phyloP scores from a whole-genome alignment of 2,888 invertebrate species.

The Orchesellides sinensis region DNA sequence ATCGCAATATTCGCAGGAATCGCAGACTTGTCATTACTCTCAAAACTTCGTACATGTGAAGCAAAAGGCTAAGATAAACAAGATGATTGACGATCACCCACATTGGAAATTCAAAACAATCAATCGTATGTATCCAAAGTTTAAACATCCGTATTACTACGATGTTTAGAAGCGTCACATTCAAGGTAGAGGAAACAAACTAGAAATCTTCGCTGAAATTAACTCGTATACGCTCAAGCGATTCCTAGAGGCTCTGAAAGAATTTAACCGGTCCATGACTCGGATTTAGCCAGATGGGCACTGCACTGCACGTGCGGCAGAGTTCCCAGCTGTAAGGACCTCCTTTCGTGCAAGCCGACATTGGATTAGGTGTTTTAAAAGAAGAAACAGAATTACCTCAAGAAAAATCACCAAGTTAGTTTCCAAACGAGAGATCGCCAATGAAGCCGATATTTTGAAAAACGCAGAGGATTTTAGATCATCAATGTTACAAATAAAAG shows the following conservation, averaged over 20 bases:
- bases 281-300: slow-evolving; percentile 3
- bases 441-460: background rate
- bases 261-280: background rate
- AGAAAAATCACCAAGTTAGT: slow-evolving; percentile 23
- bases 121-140: background rate
- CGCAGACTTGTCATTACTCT: too few relatives aligned
- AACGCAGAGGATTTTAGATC: background rate
- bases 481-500: background rate
- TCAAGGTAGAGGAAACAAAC: background rate
- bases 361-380: slow-evolving; percentile 26
- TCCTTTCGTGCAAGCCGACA: background rate
- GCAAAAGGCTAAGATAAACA: too few relatives aligned
- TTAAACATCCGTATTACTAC: background rate
- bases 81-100: too few relatives aligned
- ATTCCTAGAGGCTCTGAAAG: slow-evolving; percentile 1
- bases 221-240: background rate
- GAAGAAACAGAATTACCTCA: background rate
- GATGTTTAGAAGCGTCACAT: background rate
- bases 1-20: too few relatives aligned
- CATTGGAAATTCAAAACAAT: background rate
- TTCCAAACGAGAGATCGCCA: background rate
- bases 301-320: background rate
- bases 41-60: too few relatives aligned
- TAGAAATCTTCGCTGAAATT: background rate
- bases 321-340: background rate